These are phyloP conservation scores for Alauda arvensis DNA, from an alignment of 2,797 vertebrate genomes.

Conservation along the genomic window DNA sequence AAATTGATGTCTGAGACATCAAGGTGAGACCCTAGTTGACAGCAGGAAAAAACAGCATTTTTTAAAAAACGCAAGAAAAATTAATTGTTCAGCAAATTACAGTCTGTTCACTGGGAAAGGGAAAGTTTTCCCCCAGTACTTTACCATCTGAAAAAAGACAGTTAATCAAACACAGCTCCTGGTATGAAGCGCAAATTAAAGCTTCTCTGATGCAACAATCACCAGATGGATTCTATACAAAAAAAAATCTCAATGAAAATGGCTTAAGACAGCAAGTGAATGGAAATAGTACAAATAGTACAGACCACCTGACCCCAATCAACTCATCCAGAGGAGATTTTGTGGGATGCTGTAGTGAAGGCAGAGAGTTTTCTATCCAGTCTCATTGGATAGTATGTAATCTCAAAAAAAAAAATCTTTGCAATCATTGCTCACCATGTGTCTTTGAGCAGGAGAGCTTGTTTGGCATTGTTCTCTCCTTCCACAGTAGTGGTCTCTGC, in stretches of 20 bases:
- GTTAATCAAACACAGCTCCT: background rate
- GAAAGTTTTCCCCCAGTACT: accelerated
- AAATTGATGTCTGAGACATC: background rate
- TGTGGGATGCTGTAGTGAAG: background rate
- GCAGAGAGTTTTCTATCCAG: background rate
- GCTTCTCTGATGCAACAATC: background rate
- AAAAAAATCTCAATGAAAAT: background rate
- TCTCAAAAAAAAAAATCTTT: background rate
- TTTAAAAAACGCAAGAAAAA: background rate
- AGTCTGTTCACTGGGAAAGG: background rate
- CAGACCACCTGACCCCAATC: background rate
- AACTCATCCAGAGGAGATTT: background rate
- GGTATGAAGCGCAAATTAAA: background rate
- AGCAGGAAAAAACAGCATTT: background rate
- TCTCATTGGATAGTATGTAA: background rate
- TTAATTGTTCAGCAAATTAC: background rate
- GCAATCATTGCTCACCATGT: background rate
- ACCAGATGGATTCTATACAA: background rate
- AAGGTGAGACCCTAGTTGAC: background rate
- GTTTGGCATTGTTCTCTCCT: background rate
- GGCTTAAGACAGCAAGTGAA: background rate
- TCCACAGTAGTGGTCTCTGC: background rate
- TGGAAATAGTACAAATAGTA: background rate
- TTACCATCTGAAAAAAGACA: background rate
- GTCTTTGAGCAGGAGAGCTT: background rate